Conservation (phyloP, 2,797 vertebrate genomes). For the Hephaestus fuliginosus region DNA sequence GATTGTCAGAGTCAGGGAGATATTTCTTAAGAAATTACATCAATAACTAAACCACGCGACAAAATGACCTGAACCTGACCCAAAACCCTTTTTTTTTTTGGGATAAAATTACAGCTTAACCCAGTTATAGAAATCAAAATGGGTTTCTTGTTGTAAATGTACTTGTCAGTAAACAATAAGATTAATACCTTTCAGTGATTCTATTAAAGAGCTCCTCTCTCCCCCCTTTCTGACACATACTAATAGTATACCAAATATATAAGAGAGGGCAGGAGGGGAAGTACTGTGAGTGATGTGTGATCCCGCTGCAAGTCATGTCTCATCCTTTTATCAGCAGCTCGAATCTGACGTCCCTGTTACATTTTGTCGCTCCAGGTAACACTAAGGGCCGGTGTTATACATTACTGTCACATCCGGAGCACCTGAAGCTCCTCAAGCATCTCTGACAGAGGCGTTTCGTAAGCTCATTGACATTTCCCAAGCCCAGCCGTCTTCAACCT, state of each 20-base stretch:
- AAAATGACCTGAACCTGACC: neutral
- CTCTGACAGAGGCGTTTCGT: neutral
- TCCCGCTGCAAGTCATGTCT: conserved; percentile 33
- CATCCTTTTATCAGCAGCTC: conserved; percentile 34
- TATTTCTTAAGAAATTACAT: neutral
- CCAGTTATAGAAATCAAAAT: neutral
- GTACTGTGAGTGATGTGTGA: conserved; percentile 30
- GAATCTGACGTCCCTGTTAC: conserved; percentile 47
- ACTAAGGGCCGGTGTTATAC: conserved; percentile 3
- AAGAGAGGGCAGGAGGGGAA: neutral
- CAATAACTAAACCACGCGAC: neutral
- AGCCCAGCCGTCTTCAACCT: neutral
- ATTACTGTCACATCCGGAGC: conserved; percentile 43
- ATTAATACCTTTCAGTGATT: neutral
- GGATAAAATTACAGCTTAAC: neutral
- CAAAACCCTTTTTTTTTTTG: neutral
- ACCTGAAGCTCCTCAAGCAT: conserved; percentile 20
- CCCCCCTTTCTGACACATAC: neutral
- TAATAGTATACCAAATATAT: neutral
- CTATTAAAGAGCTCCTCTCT: neutral
- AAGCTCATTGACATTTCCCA: neutral
- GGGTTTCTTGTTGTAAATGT: neutral
- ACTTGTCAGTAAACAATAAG: neutral
- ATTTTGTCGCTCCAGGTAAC: conserved; percentile 49
- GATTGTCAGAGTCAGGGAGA: neutral